Evolutionary conservation across 1,140 invertebrate genomes (phyloP), one percentile per base, ranked within the genome.

Genomic region (Maniola jurtina): DNA sequence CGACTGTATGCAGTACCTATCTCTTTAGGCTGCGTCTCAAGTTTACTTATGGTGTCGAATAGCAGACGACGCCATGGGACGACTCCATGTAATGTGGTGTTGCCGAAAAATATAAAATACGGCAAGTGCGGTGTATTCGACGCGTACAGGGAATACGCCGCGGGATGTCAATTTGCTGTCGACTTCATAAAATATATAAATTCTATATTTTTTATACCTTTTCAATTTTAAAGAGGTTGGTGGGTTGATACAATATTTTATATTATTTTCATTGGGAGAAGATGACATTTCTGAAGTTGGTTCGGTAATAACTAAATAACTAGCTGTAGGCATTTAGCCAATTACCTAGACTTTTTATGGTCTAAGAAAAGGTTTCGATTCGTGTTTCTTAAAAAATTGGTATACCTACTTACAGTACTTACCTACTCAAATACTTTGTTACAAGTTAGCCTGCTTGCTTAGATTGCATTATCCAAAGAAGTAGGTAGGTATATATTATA

Each of bases 81-180:
- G 52, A 0, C 10, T 0, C 9, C 52, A 34, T 34, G 8, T 55
- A 55, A 55, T 34, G 52, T 25, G 52, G 34, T 55, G 34, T 55
- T 13, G 52, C 52, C 52, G 52, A 55, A 55, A 55, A 55, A 34
- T 34, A 34, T 34, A 55, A 55, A 55, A 45, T 55, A 55, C 16
- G 16, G 33, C 52, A 6, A 6, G 10, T 15, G 52, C 15, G 52
- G 48, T 25, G 16, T 52, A 11, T 52, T 16, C 48, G 48, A 52
- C 48, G 6, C 48, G 48, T 13, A 7, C 14, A 13, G 48, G 48
- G 48, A 52, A 52, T 52, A 52, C 14, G 13, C 48, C 15, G 7
- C 48, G 48, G 6, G 48, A 52, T 25, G 16, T 15, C 48, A 52
- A 52, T 52, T 52, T 16, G 15, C 14, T 52, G 48, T 52, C 48